Evolutionary conservation across 2,113 vertebrate genomes (phyloP).

Genomic region (Gymnocephalus cernua): DNA sequence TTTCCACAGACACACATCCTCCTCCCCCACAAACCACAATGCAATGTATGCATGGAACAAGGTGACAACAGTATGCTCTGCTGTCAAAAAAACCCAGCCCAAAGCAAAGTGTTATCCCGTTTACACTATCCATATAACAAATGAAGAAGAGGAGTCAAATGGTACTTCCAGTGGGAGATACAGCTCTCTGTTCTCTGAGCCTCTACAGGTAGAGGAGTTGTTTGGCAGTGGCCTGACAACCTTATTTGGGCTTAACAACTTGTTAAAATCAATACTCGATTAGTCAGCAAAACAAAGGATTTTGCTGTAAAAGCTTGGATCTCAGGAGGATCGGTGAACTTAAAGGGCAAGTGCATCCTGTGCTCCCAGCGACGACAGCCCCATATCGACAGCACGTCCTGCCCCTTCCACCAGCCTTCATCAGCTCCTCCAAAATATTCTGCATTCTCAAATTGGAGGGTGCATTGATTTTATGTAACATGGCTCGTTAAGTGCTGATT

Average conservation of each 20-base stretch:
- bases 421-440: conserved; percentile 77
- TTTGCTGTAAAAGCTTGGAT: conserved; percentile 80
- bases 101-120: conserved; percentile 11
- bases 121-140: conserved; percentile 17
- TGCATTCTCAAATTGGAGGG: conserved; percentile 68
- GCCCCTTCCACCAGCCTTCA: conserved; percentile 62
- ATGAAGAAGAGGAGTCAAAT: conserved; percentile 25
- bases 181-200: conserved; percentile 37
- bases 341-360: conserved; percentile 63
- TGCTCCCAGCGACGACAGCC: conserved; percentile 35
- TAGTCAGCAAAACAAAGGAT: conserved; percentile 84
- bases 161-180: conserved; percentile 9
- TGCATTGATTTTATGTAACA: conserved; percentile 84
- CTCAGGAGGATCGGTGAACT: conserved; percentile 67
- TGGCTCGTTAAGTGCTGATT: conserved; percentile 84
- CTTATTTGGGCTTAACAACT: conserved; percentile 79
- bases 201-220: conserved; percentile 55
- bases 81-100: conserved; percentile 21
- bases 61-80: conserved; percentile 26
- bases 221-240: conserved; percentile 67
- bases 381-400: conserved; percentile 59
- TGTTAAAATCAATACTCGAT: conserved; percentile 82
- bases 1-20: conserved; percentile 46
- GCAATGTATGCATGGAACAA: conserved; percentile 38
- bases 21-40: conserved; percentile 53